A percentile compares a stretch with the other conserved stretches of the same genome.
These are phyloP conservation scores for Achroia grisella DNA, from an alignment of 1,140 invertebrate genomes.

Conservation along the genomic window DNA sequence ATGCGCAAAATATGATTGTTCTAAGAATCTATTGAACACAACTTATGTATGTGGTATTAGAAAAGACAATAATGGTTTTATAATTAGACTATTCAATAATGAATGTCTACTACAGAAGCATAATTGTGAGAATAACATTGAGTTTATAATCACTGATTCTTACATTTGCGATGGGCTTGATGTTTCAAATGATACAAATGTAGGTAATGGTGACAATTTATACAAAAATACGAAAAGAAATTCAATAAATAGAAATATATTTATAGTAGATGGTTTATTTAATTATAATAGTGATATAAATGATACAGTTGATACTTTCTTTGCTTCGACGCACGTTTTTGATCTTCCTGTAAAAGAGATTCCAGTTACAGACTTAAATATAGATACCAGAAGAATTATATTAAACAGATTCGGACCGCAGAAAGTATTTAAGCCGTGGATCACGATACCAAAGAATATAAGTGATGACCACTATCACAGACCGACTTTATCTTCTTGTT, in stretches of 20 bases:
- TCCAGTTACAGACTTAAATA: constrained; percentile 5
- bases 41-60: constrained; percentile 32
- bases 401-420: constrained; percentile 34
- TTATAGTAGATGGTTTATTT: constrained; percentile 34
- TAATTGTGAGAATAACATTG: constrained; percentile 28
- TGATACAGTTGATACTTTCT: constrained; percentile 45
- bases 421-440: constrained; percentile 41
- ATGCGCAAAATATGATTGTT: constrained; percentile 6
- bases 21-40: background rate
- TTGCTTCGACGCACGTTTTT: constrained; percentile 42
- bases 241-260: constrained; percentile 20
- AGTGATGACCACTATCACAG: constrained; percentile 31
- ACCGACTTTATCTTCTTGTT: constrained; percentile 47
- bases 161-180: constrained; percentile 31
- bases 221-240: background rate
- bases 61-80: constrained; percentile 35
- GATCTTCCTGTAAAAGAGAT: constrained; percentile 44
- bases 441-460: constrained; percentile 33
- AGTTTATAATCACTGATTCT: constrained; percentile 30
- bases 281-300: constrained; percentile 32
- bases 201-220: background rate
- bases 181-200: background rate
- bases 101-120: constrained; percentile 28
- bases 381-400: constrained; percentile 27
- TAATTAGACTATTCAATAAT: constrained; percentile 34